Base-by-base conservation (phyloP, 2,888 invertebrate species). In the Merodon equestris region DNA sequence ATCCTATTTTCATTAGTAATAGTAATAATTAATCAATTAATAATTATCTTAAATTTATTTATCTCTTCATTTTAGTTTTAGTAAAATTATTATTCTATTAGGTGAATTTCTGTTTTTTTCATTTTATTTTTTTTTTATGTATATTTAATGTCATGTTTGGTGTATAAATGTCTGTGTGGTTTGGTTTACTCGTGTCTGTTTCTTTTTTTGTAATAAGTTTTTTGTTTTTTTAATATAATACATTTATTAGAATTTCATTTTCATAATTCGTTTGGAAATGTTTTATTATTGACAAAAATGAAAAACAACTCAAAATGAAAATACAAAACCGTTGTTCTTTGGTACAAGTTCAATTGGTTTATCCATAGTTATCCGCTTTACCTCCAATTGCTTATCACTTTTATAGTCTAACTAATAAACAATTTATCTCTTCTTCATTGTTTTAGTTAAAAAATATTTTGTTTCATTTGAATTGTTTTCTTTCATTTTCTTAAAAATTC, bases 1-100 rank as follows among this genome's bases (percentile, higher is more conserved):
- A 45, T 61, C 44, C 68, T 67, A 47, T 73, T 58, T 70, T 75
- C 56, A 71, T 75, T 67, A 70, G 51, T 75, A 75, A 71, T 81
- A 81, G 64, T 77, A 67, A 77, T 70, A 70, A 70, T 75, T 81
- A 76, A 76, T 81, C 61, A 81, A 77, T 73, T 77, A 73, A 77
- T 81, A 74, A 81, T 72, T 77, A 63, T 73, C 71, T 72, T 74
- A 76, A 81, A 61, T 73, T 72, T 71, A 76, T 54, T 7, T 27
- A 27, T 27, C 27, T 27, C 27, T 27, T 27, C 27, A 27, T 27
- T 27, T 27, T 75, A 60, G 44, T 48, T 53, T 54, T 72, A 72
- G 63, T 67, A 74, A 74, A 79, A 74, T 74, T 40, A 17, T 75
- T 75, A 71, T 75, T 77, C 73, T 77, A 66, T 77, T 77, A 77